Evolutionary conservation across 1,140 invertebrate genomes (phyloP), one percentile per base, ranked within the genome.

Genomic region (Bombus sibiricus): DNA sequence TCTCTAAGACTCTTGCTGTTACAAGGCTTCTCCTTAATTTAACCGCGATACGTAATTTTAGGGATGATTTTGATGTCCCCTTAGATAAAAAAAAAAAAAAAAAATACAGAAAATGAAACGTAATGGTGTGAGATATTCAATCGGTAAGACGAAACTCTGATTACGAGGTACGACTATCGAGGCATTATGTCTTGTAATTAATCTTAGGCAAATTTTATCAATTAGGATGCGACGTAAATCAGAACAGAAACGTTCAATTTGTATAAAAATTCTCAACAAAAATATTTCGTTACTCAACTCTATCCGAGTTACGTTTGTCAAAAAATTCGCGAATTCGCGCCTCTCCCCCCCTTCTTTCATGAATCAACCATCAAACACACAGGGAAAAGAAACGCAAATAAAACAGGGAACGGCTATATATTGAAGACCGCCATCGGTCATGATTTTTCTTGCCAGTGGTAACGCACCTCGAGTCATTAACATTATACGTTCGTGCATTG

Each of bases 361-460:
- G 37, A 22, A 41, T 37, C 25, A 76, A 76, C 37, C 5, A 25
- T 9, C 81, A 47, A 59, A 73, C 72, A 66, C 41, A 34, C 18
- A n/a, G 25, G 18, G 39, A 75, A 39, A 47, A 64, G 62, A 12
- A 64, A 76, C 41, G 34, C 77, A 79, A 81, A 77, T 80, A 74
- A 83, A 80, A 79, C 57, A 43, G 59, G 41, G 32, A n/a, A 34
- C 25, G 22, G 22, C 22, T 4, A 32, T 75, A 34, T 57, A 85
- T 43, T 64, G 59, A 64, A 71, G 43, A 59, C 32, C 81, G 43
- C 15, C 64, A 83, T 80, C 85, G 81, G 57, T 77, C 59, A 68
- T 68, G 87, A 80, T 77, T 89, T 84, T 87, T 83, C 86, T 68
- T 83, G 41, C 57, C 74, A 74, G 59, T 73, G 76, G 72, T 79